phyloP scores from a whole-genome alignment of 2,797 vertebrate genomes.

The Typhlichthys subterraneus region DNA sequence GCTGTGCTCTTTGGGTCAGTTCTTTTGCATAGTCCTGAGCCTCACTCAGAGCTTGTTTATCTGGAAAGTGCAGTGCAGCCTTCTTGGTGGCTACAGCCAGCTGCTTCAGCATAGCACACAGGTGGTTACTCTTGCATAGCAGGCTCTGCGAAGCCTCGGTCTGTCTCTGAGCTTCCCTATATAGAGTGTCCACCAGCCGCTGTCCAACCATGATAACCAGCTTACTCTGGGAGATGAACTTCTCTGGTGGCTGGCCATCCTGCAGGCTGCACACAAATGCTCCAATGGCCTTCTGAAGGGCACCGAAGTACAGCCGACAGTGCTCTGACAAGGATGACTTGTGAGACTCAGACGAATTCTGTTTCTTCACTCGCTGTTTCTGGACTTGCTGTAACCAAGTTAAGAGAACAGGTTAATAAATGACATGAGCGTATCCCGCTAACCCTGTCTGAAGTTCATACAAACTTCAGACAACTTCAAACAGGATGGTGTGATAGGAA shows the following conservation, averaged over 20 bases:
- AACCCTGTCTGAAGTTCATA: too few relatives aligned
- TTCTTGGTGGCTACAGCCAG: conserved; percentile 91
- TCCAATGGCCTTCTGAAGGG: conserved; percentile 87
- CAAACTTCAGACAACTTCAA: too few relatives aligned
- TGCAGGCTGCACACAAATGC: conserved; percentile 78
- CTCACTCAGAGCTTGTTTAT: conserved; percentile 66
- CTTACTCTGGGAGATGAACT: conserved; percentile 91
- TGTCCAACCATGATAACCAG: conserved; percentile 94
- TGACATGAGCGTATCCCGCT: too few relatives aligned
- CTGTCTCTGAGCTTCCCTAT: conserved; percentile 76
- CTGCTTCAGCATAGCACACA: conserved; percentile 89
- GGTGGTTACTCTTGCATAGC: conserved; percentile 82
- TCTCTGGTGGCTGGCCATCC: conserved; percentile 83
- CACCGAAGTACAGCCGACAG: conserved; percentile 88
- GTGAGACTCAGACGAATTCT: conserved; percentile 3
- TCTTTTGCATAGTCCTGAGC: conserved; percentile 77
- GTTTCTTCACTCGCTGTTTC: too few relatives aligned
- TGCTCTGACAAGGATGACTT: conserved; percentile 73
- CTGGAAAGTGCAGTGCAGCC: conserved; percentile 83
- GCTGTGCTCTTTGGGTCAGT: conserved; percentile 79
- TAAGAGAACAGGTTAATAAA: too few relatives aligned
- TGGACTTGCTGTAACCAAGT: too few relatives aligned
- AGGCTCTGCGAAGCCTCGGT: conserved; percentile 71
- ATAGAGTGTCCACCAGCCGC: conserved; percentile 88
- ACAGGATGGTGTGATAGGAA: too few relatives aligned